A percentile compares a stretch with the other conserved stretches of the same genome.
phyloP scores from a whole-genome alignment of 2,113 vertebrate species.

The Mohoua ochrocephala region DNA sequence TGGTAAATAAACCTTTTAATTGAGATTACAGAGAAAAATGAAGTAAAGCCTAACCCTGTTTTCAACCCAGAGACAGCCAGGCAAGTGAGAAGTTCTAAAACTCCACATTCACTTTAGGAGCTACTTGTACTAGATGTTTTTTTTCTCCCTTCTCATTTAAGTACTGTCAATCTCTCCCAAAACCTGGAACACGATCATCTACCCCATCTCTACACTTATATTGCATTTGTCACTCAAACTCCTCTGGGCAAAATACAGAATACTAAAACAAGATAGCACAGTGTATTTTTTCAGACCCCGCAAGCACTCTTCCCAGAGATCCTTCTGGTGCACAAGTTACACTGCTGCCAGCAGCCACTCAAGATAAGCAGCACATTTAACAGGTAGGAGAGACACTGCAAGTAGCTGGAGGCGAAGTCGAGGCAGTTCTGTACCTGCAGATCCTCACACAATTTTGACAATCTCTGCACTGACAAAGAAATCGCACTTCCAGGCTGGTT shows the following conservation, averaged over 20 bases:
- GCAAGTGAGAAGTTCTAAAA: not conserved
- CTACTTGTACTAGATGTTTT: not conserved
- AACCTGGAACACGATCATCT: constrained; percentile 7
- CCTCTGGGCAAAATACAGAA: not conserved
- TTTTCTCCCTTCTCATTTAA: not conserved
- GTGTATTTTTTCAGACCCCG: not conserved
- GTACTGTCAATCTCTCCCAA: constrained; percentile 2
- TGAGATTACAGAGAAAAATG: not conserved
- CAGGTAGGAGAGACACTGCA: not conserved
- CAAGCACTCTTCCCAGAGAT: not conserved
- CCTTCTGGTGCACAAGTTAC: not conserved
- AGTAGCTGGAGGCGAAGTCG: not conserved
- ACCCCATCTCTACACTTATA: constrained; percentile 21
- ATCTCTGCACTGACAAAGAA: not conserved
- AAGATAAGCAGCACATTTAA: constrained; percentile 4
- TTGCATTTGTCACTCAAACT: constrained; percentile 45
- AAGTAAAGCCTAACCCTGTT: not conserved
- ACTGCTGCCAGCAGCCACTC: not conserved
- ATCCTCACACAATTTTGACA: not conserved
- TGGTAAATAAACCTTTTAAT: not conserved
- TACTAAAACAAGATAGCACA: not conserved
- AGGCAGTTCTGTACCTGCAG: not conserved
- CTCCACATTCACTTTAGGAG: not conserved
- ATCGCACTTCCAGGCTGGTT: not conserved
- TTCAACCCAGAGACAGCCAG: not conserved